Evolutionary conservation across 2,113 vertebrate species (phyloP).

Genomic region (Clinocottus analis): DNA sequence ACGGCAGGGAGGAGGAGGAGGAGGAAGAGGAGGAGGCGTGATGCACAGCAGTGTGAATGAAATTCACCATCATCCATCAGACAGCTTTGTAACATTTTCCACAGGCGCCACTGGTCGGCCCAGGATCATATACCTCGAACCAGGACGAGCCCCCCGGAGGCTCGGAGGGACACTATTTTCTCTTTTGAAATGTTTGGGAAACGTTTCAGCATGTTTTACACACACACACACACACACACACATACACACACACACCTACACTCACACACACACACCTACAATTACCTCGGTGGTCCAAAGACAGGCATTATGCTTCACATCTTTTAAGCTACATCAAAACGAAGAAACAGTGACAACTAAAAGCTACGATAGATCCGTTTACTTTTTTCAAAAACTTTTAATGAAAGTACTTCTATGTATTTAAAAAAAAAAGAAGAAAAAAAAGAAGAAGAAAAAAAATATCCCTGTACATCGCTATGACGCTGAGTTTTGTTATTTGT

Average conservation of each 20-base stretch:
- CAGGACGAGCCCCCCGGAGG: slow-evolving; percentile 63
- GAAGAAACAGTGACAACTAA: slow-evolving; percentile 69
- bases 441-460: background rate
- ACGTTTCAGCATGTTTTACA: slow-evolving; percentile 80
- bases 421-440: slow-evolving; percentile 53
- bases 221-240: slow-evolving; percentile 63
- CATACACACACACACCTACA: slow-evolving; percentile 52
- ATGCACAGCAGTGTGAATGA: slow-evolving; percentile 70
- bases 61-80: slow-evolving; percentile 72
- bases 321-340: slow-evolving; percentile 74
- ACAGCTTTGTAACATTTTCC: slow-evolving; percentile 74
- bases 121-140: slow-evolving; percentile 81
- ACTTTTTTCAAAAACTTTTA: slow-evolving; percentile 57
- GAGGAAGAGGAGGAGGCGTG: background rate
- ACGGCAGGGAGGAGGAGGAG: background rate
- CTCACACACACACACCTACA: slow-evolving; percentile 61
- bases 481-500: slow-evolving; percentile 71
- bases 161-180: slow-evolving; percentile 72
- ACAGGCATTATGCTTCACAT: slow-evolving; percentile 79
- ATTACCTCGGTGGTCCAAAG: slow-evolving; percentile 84
- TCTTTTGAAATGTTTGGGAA: slow-evolving; percentile 74
- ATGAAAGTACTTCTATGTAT: slow-evolving; percentile 68
- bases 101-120: slow-evolving; percentile 70
- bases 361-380: slow-evolving; percentile 64
- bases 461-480: slow-evolving; percentile 70